Percentiles rank a stretch among this genome's conserved stretches.
These are phyloP conservation scores for Parochlus steinenii DNA, from an alignment of 2,888 invertebrate genomes.

Conservation along the genomic window DNA sequence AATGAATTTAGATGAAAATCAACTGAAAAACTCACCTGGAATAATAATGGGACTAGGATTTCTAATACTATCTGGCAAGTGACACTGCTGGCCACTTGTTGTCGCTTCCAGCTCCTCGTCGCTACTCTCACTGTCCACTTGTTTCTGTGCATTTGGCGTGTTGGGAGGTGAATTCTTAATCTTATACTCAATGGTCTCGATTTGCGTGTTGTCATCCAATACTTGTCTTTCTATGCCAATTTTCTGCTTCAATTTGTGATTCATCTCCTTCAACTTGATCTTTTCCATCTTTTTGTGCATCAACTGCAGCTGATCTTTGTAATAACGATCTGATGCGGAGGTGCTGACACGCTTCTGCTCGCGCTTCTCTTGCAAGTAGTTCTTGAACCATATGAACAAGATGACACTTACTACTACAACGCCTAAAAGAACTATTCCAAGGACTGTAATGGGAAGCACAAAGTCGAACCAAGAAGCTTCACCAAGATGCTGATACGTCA, in stretches of 20 bases:
- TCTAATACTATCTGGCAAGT: no score
- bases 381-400: conserved; percentile 16
- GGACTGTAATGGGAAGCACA: conserved; percentile 16
- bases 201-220: conserved; percentile 5
- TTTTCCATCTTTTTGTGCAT: conserved; percentile 8
- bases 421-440: conserved; percentile 16
- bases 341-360: neutral
- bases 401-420: conserved; percentile 15
- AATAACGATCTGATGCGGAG: conserved; percentile 1
- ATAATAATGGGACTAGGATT: no score
- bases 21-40: no score
- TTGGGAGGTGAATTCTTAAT: conserved; percentile 2
- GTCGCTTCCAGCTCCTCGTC: neutral
- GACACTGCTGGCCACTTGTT: no score
- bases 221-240: conserved; percentile 7
- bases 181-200: conserved; percentile 9
- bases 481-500: conserved; percentile 11
- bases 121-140: neutral
- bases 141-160: conserved; percentile 10
- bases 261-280: conserved; percentile 7
- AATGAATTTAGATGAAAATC: no score
- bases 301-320: conserved; percentile 4
- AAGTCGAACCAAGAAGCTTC: conserved; percentile 13
- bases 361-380: conserved; percentile 12
- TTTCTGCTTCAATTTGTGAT: conserved; percentile 1